Percentiles rank a stretch among this genome's conserved stretches.
phyloP scores from a whole-genome alignment of 2,888 invertebrate species.

The Schizotus pectinicornis region DNA sequence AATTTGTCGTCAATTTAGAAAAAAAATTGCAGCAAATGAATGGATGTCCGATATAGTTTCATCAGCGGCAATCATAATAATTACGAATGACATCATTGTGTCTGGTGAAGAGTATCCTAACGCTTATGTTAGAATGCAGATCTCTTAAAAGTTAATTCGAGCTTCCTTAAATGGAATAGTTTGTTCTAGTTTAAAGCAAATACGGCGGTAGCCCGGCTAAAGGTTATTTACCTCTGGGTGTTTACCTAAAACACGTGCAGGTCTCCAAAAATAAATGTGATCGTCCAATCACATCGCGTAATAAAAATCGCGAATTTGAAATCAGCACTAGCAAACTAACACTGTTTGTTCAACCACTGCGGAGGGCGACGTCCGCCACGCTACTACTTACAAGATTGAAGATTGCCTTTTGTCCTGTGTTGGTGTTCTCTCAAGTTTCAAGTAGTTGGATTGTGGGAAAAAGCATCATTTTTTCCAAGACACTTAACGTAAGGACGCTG shows the following conservation, averaged over 20 bases:
- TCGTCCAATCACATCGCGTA: constrained; percentile 29
- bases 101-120: background rate
- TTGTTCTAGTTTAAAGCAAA: constrained; percentile 2
- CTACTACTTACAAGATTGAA: too few species aligned
- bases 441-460: background rate
- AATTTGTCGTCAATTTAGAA: too few species aligned
- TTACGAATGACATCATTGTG: constrained; percentile 19
- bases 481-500: background rate
- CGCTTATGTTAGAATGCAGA: constrained; percentile 8
- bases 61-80: constrained; percentile 1
- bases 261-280: constrained; percentile 28
- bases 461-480: too few species aligned
- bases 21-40: constrained; percentile 2
- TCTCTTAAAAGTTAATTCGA: background rate
- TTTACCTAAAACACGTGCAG: constrained; percentile 41
- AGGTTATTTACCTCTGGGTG: constrained; percentile 42
- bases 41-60: constrained; percentile 9
- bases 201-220: constrained; percentile 5
- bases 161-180: background rate
- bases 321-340: too few species aligned
- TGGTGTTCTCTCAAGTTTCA: constrained; percentile 12
- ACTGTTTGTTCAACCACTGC: constrained; percentile 10
- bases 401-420: constrained; percentile 11
- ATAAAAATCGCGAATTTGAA: constrained; percentile 15
- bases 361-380: constrained; percentile 25